Base-by-base conservation (phyloP, 2,888 invertebrate genomes). In the Dolichomitus sp. region DNA sequence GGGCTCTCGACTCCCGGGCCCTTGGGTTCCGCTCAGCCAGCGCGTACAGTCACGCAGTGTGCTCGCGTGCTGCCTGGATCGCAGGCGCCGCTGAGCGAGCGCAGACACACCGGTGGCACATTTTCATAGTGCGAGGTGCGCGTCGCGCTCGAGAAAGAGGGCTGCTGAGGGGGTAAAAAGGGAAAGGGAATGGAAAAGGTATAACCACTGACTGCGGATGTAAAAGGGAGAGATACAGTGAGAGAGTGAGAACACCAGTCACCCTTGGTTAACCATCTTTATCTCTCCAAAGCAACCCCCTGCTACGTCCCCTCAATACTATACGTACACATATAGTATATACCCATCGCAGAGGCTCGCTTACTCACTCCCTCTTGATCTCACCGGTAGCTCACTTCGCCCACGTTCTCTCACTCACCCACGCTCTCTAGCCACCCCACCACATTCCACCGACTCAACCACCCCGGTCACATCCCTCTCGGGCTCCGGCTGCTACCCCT, bases 21-120 rank as follows among this genome's bases (percentile, higher is more conserved):
- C 87, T 84, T 85, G 87, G 86, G 87, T 73, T 81, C 61, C 81
- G 86, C 82, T 80, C 85, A 76, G 76, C 85, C 76, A 81, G 57
- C 80, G 83, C 76, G 76, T 77, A 80, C 83, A 76, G 74, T 65
- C 88, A 90, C 90, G 91, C 91, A 92, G 92, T 92, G 85, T 88
- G 89, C 89, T 89, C 90, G 91, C 86, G 83, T 84, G 85, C 80
- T 89, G 90, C 90, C 91, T 91, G 91, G 90, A 92, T 91, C 91
- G 90, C 90, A 90, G 90, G 89, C 88, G 88, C 89, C 85, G 86
- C 84, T 81, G 73, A 77, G 81, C 81, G 45, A 80, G 61, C 79
- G 79, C 54, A 73, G 63, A 52, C 61, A 81, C 77, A 61, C 73
- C 65, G 45, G 65, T 52, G 42, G 48, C 42, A 40, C 42, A 42